phyloP scores from a whole-genome alignment of 2,888 invertebrate species.

The Neria commutata region DNA sequence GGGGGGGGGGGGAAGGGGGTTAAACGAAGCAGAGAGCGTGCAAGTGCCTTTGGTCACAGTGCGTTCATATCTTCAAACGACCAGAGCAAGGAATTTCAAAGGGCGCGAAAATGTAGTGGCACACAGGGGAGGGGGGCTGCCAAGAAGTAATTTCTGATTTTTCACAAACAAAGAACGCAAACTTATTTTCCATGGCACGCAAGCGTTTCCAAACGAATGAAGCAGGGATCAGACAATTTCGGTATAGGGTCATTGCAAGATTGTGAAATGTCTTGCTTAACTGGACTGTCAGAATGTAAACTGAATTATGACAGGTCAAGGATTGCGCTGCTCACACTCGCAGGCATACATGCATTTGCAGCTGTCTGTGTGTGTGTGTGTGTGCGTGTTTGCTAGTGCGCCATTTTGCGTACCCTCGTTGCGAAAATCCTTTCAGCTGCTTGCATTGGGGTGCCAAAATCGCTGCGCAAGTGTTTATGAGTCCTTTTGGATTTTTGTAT shows the following conservation, averaged over 20 bases:
- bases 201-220: slow-evolving; percentile 27
- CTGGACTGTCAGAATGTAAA: slow-evolving; percentile 32
- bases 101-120: background rate
- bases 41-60: background rate
- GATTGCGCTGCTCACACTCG: slow-evolving; percentile 43
- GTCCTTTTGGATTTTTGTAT: slow-evolving; percentile 39
- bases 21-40: no score
- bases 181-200: background rate
- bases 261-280: slow-evolving; percentile 44
- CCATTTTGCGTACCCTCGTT: background rate
- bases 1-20: no score
- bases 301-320: slow-evolving; percentile 53
- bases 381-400: background rate
- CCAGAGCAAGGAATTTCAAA: background rate
- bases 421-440: background rate
- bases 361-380: background rate
- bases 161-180: background rate
- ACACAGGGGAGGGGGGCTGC: background rate
- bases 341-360: slow-evolving; percentile 20
- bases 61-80: background rate
- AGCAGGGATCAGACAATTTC: background rate
- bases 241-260: background rate
- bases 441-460: slow-evolving; percentile 13
- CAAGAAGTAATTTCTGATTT: background rate
- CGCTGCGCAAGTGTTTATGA: slow-evolving; percentile 39